phyloP scores from a whole-genome alignment of 2,113 vertebrate genomes.

The Aix galericulata region DNA sequence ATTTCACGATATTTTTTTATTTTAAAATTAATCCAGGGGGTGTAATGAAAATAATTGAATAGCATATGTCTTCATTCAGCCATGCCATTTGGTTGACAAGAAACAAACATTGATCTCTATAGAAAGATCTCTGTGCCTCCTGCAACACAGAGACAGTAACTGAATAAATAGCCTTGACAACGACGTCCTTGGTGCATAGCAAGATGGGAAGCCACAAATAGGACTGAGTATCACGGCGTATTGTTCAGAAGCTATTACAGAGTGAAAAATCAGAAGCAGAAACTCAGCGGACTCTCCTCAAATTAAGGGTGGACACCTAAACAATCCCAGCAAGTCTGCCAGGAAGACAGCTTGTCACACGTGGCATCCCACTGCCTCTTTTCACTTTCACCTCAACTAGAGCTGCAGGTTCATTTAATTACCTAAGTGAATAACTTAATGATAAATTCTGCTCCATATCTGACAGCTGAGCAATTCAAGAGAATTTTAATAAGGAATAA shows the following conservation, averaged over 20 bases:
- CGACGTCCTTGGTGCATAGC: background rate
- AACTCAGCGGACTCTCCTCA: background rate
- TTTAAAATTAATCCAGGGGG: background rate
- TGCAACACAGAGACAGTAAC: background rate
- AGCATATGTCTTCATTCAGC: background rate
- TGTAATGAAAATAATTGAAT: background rate
- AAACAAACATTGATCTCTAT: background rate
- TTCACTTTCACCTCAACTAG: background rate
- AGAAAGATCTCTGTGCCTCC: background rate
- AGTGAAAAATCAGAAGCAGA: conserved; percentile 4
- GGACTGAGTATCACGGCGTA: background rate
- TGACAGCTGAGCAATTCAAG: conserved; percentile 19
- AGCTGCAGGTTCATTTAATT: conserved; percentile 41
- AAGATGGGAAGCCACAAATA: background rate
- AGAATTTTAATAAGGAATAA: conserved; percentile 38
- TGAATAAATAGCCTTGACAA: fast-evolving
- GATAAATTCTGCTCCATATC: conserved; percentile 5
- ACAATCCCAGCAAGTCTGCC: background rate
- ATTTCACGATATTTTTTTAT: background rate
- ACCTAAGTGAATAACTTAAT: conserved; percentile 33
- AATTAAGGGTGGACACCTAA: background rate
- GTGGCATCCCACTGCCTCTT: background rate
- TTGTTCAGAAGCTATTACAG: background rate
- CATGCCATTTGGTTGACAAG: background rate
- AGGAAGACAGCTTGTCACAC: background rate